Evolutionary conservation across 2,888 invertebrate genomes (phyloP).

Genomic region (Pandemis heparana): DNA sequence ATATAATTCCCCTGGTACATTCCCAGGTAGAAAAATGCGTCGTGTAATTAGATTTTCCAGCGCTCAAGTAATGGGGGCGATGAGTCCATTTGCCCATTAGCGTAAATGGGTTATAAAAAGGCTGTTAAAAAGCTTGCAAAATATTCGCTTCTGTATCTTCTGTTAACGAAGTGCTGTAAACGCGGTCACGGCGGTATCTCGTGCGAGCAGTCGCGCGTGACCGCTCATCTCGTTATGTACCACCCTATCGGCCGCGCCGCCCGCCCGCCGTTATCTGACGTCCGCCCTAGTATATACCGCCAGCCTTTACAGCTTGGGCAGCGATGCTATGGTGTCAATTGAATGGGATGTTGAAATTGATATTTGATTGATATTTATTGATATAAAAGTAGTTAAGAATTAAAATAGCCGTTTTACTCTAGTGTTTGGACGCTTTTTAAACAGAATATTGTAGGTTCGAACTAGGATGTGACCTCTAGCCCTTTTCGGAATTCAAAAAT

Average conservation of each 20-base stretch:
- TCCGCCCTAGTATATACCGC: not conserved
- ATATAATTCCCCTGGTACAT: too few species aligned
- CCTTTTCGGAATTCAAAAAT: too few species aligned
- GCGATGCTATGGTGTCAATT: not conserved
- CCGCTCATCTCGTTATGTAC: constrained; percentile 73
- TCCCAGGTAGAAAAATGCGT: not conserved
- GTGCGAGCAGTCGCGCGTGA: constrained; percentile 70
- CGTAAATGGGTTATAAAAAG: constrained; percentile 2
- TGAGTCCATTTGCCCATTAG: constrained; percentile 10
- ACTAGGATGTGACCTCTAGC: too few species aligned
- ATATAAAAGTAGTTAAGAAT: not conserved
- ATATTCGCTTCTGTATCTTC: constrained; percentile 33
- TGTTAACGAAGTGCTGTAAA: constrained; percentile 51
- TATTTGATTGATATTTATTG: not conserved
- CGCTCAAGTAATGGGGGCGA: not conserved
- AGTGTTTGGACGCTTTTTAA: too few species aligned
- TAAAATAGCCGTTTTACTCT: too few species aligned
- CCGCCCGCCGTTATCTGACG: constrained; percentile 10
- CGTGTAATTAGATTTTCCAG: not conserved
- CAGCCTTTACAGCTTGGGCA: not conserved
- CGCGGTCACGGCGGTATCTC: constrained; percentile 60
- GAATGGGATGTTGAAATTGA: not conserved
- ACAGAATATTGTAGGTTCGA: too few species aligned
- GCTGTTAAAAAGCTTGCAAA: constrained; percentile 7
- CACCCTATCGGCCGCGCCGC: constrained; percentile 27